Evolutionary conservation across 1,140 invertebrate genomes (phyloP), one percentile per base, ranked within the genome.

Genomic region (Mesaphorura yosii): DNA sequence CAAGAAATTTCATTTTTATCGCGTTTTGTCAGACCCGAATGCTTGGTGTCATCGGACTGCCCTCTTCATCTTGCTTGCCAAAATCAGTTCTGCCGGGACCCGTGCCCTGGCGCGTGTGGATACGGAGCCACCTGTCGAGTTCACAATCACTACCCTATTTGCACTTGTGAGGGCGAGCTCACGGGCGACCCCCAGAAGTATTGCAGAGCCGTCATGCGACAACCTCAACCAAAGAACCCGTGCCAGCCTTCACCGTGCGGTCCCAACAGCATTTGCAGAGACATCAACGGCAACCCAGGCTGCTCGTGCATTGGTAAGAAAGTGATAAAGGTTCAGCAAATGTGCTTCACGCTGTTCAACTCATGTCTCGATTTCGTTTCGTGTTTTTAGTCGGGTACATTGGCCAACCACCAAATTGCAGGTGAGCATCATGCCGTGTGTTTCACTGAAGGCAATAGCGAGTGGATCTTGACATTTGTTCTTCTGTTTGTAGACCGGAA

Each of bases 171-270:
- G 29, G 56, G 71, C 52, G 78, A 76, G 25, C 87, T 78, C 47
- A 63, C 57, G 19, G 69, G 69, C 22, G 58, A 70, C 46, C 65
- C 69, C 23, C 49, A 49, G 17, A 49, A 51, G 6, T 28, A 40
- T n/a, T 56, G 54, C 31, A 37, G 42, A 3, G 23, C 49, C 12
- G 26, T 44, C 4, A 46, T 47, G 22, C 41, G 17, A 14, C 3
- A 20, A 28, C 53, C 49, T 15, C 34, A 48, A 34, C 48, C 49
- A 51, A 26, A 34, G 31, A 41, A 79, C 55, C 71, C 73, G 82
- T 88, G 84, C 65, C 69, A 78, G 41, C 72, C 83, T 26, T 80
- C 76, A 81, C 82, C 83, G 4, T 88, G 84, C 67, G 84, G 84
- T 28, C 68, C 78, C 7, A 85, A 84, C 48, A 50, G 47, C 48